phyloP scores from a whole-genome alignment of 2,113 vertebrate species.

The Sinocyclocheilus maitianheensis region DNA sequence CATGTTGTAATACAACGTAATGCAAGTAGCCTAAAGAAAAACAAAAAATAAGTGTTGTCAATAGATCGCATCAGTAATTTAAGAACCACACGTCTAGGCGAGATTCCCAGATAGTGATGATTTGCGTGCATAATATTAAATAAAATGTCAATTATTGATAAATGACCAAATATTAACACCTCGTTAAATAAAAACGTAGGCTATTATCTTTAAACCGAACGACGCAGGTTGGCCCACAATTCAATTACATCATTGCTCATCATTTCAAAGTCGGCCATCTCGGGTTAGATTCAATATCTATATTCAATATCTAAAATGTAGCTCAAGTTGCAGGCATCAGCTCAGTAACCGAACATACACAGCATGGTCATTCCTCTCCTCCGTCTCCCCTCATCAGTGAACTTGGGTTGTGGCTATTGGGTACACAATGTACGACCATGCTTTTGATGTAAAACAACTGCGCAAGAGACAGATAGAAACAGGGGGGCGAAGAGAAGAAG shows the following conservation, averaged over 20 bases:
- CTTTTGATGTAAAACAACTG: constrained; percentile 65
- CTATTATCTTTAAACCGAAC: not conserved
- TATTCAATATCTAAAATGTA: constrained; percentile 20
- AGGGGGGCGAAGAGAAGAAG: constrained; percentile 47
- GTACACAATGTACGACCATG: constrained; percentile 76
- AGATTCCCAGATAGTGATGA: not conserved
- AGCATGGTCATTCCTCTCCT: constrained; percentile 44
- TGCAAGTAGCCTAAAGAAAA: not conserved
- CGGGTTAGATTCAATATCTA: not conserved
- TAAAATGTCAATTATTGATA: not conserved
- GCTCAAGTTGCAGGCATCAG: constrained; percentile 36
- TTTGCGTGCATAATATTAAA: not conserved
- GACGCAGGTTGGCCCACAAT: not conserved
- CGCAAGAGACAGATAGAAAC: constrained; percentile 55
- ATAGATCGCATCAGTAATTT: not conserved
- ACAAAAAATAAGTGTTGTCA: not conserved
- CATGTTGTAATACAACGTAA: constrained; percentile 9
- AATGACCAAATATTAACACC: not conserved
- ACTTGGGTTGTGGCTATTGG: constrained; percentile 65
- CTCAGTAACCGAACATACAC: constrained; percentile 33
- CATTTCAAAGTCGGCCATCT: constrained; percentile 17
- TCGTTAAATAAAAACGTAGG: not conserved
- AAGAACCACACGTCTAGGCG: not conserved
- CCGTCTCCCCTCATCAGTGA: constrained; percentile 63
- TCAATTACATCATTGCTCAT: constrained; percentile 18